Percentiles rank a stretch among this genome's conserved stretches.
Conservation (phyloP, 2,113 vertebrate genomes). For the Eptesicus fuscus region DNA sequence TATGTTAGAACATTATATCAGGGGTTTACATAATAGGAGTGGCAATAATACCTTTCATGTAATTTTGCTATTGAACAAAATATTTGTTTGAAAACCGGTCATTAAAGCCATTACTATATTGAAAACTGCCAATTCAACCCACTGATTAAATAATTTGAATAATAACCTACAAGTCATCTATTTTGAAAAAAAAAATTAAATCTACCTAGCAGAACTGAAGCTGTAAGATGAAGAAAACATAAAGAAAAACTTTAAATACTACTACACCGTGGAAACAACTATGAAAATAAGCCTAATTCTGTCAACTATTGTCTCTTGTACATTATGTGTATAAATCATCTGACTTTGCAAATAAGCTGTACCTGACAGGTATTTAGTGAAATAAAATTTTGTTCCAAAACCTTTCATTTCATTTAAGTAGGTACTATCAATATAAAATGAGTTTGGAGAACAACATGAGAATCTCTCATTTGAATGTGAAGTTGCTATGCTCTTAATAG, state of each 20-base stretch:
- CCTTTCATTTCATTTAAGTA: slow-evolving; percentile 32
- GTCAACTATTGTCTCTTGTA: slow-evolving; percentile 28
- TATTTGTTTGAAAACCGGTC: not conserved
- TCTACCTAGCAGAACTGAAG: not conserved
- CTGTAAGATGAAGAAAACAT: not conserved
- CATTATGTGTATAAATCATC: slow-evolving; percentile 48
- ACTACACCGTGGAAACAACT: slow-evolving; percentile 32
- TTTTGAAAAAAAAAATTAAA: not conserved
- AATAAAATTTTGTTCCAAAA: slow-evolving; percentile 30
- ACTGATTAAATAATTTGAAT: slow-evolving; percentile 25
- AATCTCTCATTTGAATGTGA: not conserved
- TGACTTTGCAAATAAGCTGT: slow-evolving; percentile 56
- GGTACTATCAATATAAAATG: slow-evolving; percentile 32
- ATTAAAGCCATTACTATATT: not conserved
- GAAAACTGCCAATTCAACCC: not conserved
- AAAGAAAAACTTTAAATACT: not conserved
- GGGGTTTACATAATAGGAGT: not conserved
- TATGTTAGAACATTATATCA: not conserved
- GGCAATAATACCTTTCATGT: not conserved
- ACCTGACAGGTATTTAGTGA: slow-evolving; percentile 45
- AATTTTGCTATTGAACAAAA: not conserved
- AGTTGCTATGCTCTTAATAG: not conserved
- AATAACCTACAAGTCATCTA: not conserved
- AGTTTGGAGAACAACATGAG: not conserved
- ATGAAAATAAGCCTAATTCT: slow-evolving; percentile 36